These are phyloP conservation scores for Augochlorella aurata DNA, from an alignment of 2,888 invertebrate genomes.

Conservation along the genomic window DNA sequence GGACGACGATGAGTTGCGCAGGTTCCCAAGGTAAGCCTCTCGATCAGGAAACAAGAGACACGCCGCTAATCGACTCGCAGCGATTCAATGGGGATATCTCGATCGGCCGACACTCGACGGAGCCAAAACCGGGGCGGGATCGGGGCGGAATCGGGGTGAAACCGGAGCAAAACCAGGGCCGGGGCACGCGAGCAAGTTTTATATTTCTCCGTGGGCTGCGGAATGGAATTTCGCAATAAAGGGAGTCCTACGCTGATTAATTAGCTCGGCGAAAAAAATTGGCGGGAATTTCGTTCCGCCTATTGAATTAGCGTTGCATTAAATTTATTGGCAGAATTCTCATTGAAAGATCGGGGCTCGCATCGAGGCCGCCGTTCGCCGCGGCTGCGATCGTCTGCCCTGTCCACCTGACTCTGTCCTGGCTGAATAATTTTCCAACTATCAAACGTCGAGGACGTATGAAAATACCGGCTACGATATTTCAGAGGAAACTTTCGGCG, in stretches of 20 bases:
- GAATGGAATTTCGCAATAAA: slow-evolving; percentile 42
- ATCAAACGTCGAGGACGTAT: slow-evolving; percentile 56
- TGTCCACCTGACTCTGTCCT: not conserved
- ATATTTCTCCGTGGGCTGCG: not conserved
- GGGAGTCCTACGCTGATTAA: slow-evolving; percentile 50
- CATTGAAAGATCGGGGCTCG: slow-evolving; percentile 56
- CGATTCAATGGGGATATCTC: not conserved
- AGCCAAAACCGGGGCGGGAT: not conserved
- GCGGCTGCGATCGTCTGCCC: not conserved
- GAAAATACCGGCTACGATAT: slow-evolving; percentile 56
- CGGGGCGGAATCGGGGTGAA: no score
- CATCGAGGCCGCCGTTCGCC: slow-evolving; percentile 19
- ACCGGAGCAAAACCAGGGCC: no score
- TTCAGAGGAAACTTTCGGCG: slow-evolving; percentile 37
- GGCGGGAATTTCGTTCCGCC: slow-evolving; percentile 43
- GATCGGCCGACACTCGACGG: not conserved
- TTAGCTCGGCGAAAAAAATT: slow-evolving; percentile 49
- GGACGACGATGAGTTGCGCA: slow-evolving; percentile 77
- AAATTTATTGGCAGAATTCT: slow-evolving; percentile 61
- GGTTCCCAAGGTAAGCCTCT: slow-evolving; percentile 75
- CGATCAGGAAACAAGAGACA: not conserved
- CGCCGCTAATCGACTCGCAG: not conserved
- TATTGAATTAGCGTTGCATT: slow-evolving; percentile 66
- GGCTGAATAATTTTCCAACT: slow-evolving; percentile 59
- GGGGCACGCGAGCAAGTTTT: not conserved